These are phyloP conservation scores for Drosophila elegans DNA, from an alignment of 1,140 invertebrate species.

Conservation along the genomic window DNA sequence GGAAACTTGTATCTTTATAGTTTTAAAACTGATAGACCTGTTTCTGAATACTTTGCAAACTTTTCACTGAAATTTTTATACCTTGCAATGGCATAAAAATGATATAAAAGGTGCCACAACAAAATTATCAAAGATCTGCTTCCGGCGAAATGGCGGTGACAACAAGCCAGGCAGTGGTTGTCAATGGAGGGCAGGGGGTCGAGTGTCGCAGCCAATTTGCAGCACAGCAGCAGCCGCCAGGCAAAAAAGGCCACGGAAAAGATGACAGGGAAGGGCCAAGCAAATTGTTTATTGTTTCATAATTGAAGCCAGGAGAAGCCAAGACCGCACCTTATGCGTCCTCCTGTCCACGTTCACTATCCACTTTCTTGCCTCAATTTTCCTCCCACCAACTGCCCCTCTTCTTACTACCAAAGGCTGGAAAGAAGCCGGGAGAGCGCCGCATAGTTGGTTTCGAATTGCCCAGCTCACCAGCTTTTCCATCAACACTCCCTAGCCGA, in stretches of 20 bases:
- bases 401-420: not conserved
- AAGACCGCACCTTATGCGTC: constrained; percentile 6
- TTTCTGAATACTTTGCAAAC: too few relatives aligned
- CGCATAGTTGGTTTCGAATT: constrained; percentile 1
- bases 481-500: not conserved
- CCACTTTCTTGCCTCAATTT: not conserved
- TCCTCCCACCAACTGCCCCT: not conserved
- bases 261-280: constrained; percentile 19
- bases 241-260: constrained; percentile 8
- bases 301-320: constrained; percentile 52
- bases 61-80: too few relatives aligned
- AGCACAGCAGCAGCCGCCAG: constrained; percentile 14
- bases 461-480: not conserved
- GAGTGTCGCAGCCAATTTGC: constrained; percentile 52
- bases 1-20: too few relatives aligned
- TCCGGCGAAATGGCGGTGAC: constrained; percentile 48
- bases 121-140: constrained; percentile 76
- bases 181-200: not conserved
- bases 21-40: too few relatives aligned
- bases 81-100: constrained; percentile 13
- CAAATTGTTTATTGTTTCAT: constrained; percentile 72
- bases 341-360: constrained; percentile 2
- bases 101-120: constrained; percentile 60
- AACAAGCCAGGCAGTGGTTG: not conserved
- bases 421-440: not conserved